These are phyloP conservation scores for Bungarus multicinctus DNA, from an alignment of 2,113 vertebrate genomes.

Conservation along the genomic window DNA sequence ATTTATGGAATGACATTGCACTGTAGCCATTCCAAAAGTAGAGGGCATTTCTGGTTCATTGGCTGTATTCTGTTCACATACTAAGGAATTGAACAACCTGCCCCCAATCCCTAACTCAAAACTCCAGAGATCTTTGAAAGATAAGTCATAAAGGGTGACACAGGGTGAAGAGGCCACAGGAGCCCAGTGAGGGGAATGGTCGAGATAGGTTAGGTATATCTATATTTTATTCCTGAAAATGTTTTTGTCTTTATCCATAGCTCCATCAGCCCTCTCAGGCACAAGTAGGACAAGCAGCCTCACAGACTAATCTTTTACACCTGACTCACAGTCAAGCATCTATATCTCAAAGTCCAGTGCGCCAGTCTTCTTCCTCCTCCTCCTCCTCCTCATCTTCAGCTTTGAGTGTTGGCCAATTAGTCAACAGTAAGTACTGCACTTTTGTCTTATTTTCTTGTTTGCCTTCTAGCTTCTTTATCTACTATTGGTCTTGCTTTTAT, in stretches of 20 bases:
- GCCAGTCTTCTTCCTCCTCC: conserved; percentile 88
- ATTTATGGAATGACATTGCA: background rate
- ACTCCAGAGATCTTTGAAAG: background rate
- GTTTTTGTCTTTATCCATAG: conserved; percentile 69
- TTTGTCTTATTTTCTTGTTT: conserved; percentile 45
- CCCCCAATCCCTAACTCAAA: background rate
- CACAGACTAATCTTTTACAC: conserved; percentile 90
- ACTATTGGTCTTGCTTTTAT: background rate
- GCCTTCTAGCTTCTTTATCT: conserved; percentile 25
- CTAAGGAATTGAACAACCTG: background rate
- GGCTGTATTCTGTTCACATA: no score
- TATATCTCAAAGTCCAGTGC: conserved; percentile 80
- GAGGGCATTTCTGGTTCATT: background rate
- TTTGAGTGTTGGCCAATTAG: conserved; percentile 98
- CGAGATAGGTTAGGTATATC: conserved; percentile 16
- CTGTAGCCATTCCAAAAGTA: background rate
- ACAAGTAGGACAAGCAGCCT: conserved; percentile 81
- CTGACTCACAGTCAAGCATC: conserved; percentile 94
- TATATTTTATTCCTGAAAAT: background rate
- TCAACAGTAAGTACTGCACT: conserved; percentile 93
- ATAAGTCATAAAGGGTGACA: background rate
- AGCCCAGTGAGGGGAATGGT: background rate
- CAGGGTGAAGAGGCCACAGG: background rate
- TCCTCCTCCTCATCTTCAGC: conserved; percentile 94
- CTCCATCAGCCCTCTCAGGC: conserved; percentile 86